phyloP scores from a whole-genome alignment of 1,140 invertebrate genomes.

The Trichoplusia ni region DNA sequence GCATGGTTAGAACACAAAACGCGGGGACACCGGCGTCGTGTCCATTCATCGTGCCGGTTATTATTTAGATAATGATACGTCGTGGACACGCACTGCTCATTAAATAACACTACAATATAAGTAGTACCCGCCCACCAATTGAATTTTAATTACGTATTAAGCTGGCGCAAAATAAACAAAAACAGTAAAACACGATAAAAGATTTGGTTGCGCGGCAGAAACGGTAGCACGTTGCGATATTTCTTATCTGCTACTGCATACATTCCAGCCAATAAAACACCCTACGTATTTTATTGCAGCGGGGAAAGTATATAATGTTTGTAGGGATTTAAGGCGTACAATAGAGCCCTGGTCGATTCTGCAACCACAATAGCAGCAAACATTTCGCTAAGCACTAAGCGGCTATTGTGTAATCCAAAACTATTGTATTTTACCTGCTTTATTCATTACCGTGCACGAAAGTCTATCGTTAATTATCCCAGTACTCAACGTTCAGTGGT shows the following conservation, averaged over 20 bases:
- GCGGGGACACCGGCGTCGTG: slow-evolving; percentile 9
- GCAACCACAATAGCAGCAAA: neutral
- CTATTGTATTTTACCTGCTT: neutral
- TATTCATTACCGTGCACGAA: slow-evolving; percentile 6
- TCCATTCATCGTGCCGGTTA: slow-evolving; percentile 24
- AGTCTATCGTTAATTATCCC: slow-evolving; percentile 16
- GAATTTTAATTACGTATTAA: slow-evolving; percentile 18
- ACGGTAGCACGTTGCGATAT: neutral
- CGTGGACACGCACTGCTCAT: slow-evolving; percentile 20
- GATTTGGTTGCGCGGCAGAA: neutral
- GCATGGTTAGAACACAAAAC: neutral
- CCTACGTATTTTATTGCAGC: slow-evolving; percentile 24
- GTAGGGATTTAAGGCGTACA: slow-evolving; percentile 3
- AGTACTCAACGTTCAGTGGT: slow-evolving; percentile 7
- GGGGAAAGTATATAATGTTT: slow-evolving; percentile 1
- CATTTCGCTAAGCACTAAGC: neutral
- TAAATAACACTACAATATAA: slow-evolving; percentile 1
- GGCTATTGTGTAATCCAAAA: slow-evolving; percentile 1
- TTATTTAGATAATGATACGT: slow-evolving; percentile 25
- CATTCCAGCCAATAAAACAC: slow-evolving; percentile 25
- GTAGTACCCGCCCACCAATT: neutral
- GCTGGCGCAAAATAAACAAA: no score
- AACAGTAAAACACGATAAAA: no score
- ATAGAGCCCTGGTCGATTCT: neutral
- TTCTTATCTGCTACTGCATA: slow-evolving; percentile 4